Base-by-base conservation (phyloP, 2,797 vertebrate genomes). In the Phalloptychus januarius region DNA sequence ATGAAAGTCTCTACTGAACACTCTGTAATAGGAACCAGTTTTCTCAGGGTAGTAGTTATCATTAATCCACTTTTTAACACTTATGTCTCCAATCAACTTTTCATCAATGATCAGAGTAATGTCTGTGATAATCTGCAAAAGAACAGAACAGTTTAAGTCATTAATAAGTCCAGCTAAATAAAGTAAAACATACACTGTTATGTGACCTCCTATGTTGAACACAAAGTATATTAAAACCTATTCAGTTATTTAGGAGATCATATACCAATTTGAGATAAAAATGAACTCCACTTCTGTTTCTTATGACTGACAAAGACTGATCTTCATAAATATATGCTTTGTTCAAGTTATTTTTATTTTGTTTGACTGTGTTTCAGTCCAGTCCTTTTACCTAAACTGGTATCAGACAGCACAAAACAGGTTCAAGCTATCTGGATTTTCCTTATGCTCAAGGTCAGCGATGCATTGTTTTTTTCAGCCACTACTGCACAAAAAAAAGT, bases 121-220 rank as follows among this genome's bases (percentile, higher is more conserved):
- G 11, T 86, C 67, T 70, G 74, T 82, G 61, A 92, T 78, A 5
- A 86, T 89, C 94, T 86, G 85, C 52, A 89, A 93, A 76, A 88
- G 88, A 75, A 80, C 83, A 89, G 12, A 0, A 61, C 5, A 72
- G 16, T 25, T 45, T 10, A 58, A 31, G 33, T 72, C 0, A 69
- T 33, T n/a, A 31, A 42, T 8, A 44, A 13, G 8, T 72, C 76
- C 77, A 48, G 36, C 25, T 54, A 28, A 58, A 52, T 31, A 36
- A 13, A 72, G 3, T 0, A 42, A 13, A 40, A 28, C 7, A 58
- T 5, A 61, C 52, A 33, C 28, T 61, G 13, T 12, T 31, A 12
- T 61, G 33, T 61, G 28, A 61, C 56, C 33, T 33, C 28, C 28
- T 61, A 10, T 23, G 28, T 31, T 33, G 28, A 8, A 3, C n/a